Evolutionary conservation across 2,888 invertebrate genomes (phyloP), one percentile per base, ranked within the genome.

Genomic region (Drepana falcataria): DNA sequence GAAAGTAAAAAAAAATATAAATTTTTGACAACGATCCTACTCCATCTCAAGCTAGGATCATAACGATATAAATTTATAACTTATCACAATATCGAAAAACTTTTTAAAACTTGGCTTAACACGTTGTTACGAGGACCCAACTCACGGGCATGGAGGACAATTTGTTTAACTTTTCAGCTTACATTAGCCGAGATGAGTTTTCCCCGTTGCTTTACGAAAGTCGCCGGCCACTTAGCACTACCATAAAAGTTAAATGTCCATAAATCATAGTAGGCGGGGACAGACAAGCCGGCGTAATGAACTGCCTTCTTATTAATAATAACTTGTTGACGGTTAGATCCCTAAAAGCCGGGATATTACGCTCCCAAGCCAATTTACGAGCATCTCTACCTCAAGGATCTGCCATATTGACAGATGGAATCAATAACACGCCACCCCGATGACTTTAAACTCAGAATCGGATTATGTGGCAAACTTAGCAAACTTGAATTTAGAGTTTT

Each of bases 161-260:
- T 84, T 83, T 84, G 82, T 85, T 81, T 81, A 83, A 86, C 79
- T 85, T 86, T 85, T 80, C 80, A 81, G 79, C 79, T 81, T 77
- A 83, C 81, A 85, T 85, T 83, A 83, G 71, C 77, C 69, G 68
- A 76, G 80, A 83, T 79, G 83, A 85, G 83, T 81, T 86, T 82
- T 68, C 77, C 68, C 70, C 65, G 78, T 73, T 73, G 74, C 70
- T 77, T 79, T 74, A 78, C 77, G 77, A 81, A 83, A 84, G 78
- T 79, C 80, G 67, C 68, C 70, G 70, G 74, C 83, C 85, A 86
- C 87, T 87, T 88, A 87, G 83, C 83, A 77, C 79, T 71, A 81
- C 81, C 85, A 86, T 87, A 87, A 88, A 88, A 88, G 84, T 87
- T 85, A 85, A 88, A 87, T 85, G 84, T 73, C 72, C 79, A 85